phyloP scores from a whole-genome alignment of 2,888 invertebrate genomes.

The Amblyteles armatorius region DNA sequence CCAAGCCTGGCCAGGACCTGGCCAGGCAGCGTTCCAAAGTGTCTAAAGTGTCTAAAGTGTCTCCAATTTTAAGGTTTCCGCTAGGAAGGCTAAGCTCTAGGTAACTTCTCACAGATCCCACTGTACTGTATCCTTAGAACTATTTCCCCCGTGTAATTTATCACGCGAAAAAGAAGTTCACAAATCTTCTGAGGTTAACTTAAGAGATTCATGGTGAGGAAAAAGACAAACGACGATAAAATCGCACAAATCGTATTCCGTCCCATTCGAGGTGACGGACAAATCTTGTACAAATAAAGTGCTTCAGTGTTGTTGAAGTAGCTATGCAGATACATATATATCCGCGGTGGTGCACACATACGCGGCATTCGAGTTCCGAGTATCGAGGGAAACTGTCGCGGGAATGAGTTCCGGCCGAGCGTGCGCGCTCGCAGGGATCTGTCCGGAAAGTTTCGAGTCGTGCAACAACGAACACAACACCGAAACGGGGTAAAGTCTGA shows the following conservation, averaged over 20 bases:
- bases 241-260: conserved; percentile 43
- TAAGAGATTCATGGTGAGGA: conserved; percentile 14
- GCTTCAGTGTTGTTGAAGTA: conserved; percentile 48
- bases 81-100: too few species aligned
- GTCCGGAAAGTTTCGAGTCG: conserved; percentile 15
- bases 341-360: conserved; percentile 4
- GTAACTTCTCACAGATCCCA: too few species aligned
- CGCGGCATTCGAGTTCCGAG: not conserved
- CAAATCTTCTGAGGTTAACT: conserved; percentile 3
- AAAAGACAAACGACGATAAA: conserved; percentile 30
- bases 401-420: conserved; percentile 7
- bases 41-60: too few species aligned
- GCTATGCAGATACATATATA: conserved; percentile 15
- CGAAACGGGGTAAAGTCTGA: conserved; percentile 38
- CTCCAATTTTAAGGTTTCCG: too few species aligned
- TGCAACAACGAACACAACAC: conserved; percentile 12
- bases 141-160: not conserved
- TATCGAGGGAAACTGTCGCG: conserved; percentile 40
- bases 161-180: not conserved
- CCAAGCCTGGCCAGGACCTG: too few species aligned
- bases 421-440: conserved; percentile 27
- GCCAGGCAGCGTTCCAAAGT: too few species aligned
- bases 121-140: too few species aligned
- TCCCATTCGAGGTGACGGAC: conserved; percentile 33
- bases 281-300: conserved; percentile 55